Conservation (phyloP, 2,113 vertebrate species). For the Petroica traversi region DNA sequence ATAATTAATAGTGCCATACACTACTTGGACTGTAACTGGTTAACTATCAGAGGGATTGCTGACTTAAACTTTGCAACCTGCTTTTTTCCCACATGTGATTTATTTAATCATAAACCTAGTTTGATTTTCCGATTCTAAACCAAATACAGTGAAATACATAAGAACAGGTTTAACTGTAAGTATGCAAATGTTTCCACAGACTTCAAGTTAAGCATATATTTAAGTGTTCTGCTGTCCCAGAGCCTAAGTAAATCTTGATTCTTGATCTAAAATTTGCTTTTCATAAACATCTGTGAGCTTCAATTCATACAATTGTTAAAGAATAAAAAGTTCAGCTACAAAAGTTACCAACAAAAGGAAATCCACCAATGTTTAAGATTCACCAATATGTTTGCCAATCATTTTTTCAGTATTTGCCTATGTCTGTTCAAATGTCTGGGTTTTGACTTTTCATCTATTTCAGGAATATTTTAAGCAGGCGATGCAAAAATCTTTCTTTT, state of each 20-base stretch:
- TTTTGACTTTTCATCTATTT: constrained; percentile 50
- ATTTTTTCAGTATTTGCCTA: constrained; percentile 44
- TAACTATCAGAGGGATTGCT: background rate
- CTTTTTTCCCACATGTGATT: background rate
- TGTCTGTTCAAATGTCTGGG: constrained; percentile 54
- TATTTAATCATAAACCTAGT: background rate
- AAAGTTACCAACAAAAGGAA: constrained; percentile 41
- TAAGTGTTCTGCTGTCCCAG: background rate
- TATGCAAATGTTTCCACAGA: constrained; percentile 37
- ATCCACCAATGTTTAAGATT: constrained; percentile 30
- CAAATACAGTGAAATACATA: background rate
- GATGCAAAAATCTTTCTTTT: constrained; percentile 48
- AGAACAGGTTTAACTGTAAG: constrained; percentile 4
- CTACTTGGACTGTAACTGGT: background rate
- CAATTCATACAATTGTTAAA: background rate
- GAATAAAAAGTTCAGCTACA: constrained; percentile 34
- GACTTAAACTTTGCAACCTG: background rate
- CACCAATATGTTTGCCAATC: constrained; percentile 44
- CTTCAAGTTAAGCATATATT: constrained; percentile 21
- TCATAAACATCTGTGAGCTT: constrained; percentile 40
- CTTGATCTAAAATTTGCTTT: constrained; percentile 52
- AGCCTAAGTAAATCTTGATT: constrained; percentile 37
- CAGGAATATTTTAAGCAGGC: constrained; percentile 43
- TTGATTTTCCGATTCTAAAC: background rate
- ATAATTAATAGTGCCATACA: background rate